Conservation (phyloP, 1,140 invertebrate genomes). For the Pseudomyrmex pallidus region DNA sequence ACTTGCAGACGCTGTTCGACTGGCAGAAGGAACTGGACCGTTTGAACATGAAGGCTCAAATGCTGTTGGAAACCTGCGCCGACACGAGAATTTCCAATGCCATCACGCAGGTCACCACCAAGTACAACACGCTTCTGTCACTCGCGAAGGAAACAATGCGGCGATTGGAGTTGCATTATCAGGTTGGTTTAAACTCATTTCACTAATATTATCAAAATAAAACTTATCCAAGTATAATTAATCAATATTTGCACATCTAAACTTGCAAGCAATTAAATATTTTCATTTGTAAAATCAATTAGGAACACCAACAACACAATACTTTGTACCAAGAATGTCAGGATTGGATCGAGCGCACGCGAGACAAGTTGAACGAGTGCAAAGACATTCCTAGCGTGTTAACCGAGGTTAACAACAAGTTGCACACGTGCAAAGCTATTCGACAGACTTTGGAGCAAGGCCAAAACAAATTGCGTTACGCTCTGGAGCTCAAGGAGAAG, state of each 20-base stretch:
- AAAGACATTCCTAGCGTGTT: slow-evolving; percentile 91
- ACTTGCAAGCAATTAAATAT: slow-evolving; percentile 20
- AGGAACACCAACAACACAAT: slow-evolving; percentile 95
- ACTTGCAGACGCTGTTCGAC: slow-evolving; percentile 95
- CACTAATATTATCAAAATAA: slow-evolving; percentile 24
- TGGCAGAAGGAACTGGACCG: slow-evolving; percentile 97
- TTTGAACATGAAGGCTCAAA: slow-evolving; percentile 96
- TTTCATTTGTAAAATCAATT: slow-evolving; percentile 56
- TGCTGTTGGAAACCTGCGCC: slow-evolving; percentile 95
- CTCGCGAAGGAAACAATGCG: slow-evolving; percentile 97
- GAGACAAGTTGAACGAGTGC: slow-evolving; percentile 93
- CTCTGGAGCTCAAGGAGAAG: slow-evolving; percentile 95
- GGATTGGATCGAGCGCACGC: slow-evolving; percentile 94
- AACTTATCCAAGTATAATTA: background rate
- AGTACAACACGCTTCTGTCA: slow-evolving; percentile 96
- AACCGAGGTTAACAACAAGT: slow-evolving; percentile 92
- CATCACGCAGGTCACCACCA: slow-evolving; percentile 96
- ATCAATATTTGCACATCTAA: background rate
- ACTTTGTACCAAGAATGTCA: slow-evolving; percentile 95
- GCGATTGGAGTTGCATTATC: slow-evolving; percentile 94
- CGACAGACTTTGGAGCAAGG: slow-evolving; percentile 95
- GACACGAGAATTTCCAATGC: slow-evolving; percentile 97
- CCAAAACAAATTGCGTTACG: slow-evolving; percentile 95
- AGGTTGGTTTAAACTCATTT: slow-evolving; percentile 85
- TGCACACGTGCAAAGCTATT: slow-evolving; percentile 93